phyloP scores from a whole-genome alignment of 2,113 vertebrate species.

The Ascaphus truei region DNA sequence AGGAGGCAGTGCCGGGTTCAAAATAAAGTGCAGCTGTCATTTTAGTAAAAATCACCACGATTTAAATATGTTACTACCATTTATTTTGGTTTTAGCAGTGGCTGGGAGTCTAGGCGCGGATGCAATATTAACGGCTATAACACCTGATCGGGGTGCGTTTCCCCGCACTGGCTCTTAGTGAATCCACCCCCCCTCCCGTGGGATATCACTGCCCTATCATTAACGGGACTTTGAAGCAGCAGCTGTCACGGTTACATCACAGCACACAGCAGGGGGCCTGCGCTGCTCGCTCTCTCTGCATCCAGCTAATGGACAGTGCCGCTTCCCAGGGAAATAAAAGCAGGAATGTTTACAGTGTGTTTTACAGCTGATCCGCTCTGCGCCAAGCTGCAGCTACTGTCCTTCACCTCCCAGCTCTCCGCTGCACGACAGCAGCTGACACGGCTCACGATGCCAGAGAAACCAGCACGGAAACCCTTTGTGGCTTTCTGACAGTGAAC shows the following conservation, averaged over 20 bases:
- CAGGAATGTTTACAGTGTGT: constrained; percentile 1
- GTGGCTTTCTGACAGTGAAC: background rate
- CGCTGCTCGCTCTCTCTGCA: background rate
- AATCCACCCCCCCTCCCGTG: background rate
- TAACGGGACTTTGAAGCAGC: background rate
- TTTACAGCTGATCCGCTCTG: background rate
- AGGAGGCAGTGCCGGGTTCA: no score
- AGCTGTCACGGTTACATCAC: background rate
- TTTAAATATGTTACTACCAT: no score
- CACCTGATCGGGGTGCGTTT: no score
- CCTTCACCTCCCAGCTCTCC: background rate
- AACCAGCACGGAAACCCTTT: background rate
- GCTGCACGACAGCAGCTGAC: background rate
- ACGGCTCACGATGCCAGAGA: background rate
- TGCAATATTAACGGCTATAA: no score
- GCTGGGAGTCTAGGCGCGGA: no score
- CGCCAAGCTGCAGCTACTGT: constrained; percentile 8
- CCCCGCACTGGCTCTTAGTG: no score
- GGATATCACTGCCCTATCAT: background rate
- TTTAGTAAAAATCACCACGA: no score
- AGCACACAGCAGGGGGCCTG: background rate
- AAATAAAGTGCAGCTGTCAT: no score
- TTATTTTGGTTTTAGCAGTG: no score
- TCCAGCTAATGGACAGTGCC: background rate
- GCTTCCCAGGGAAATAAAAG: background rate